Conservation (phyloP, 2,113 vertebrate genomes). For the Pelusios castaneus region DNA sequence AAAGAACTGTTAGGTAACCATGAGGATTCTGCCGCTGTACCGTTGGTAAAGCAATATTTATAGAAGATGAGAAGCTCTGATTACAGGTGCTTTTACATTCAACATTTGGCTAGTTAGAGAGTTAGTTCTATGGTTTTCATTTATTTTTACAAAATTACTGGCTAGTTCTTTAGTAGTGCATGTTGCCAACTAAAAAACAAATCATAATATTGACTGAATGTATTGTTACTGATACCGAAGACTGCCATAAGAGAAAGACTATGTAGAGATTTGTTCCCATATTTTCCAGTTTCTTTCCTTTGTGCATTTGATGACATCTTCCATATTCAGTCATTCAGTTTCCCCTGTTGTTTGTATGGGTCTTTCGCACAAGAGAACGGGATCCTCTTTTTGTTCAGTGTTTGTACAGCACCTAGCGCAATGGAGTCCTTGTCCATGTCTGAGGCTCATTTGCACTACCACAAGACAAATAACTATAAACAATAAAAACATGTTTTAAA, state of each 20-base stretch:
- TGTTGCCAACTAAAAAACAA: not conserved
- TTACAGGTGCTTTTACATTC: not conserved
- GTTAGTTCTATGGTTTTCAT: not conserved
- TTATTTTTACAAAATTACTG: not conserved
- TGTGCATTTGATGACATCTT: not conserved
- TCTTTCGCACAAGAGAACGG: not conserved
- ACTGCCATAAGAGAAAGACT: not conserved
- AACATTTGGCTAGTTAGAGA: not conserved
- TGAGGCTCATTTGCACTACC: not conserved
- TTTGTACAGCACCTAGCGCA: not conserved
- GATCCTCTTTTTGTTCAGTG: not conserved
- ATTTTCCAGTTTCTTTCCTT: not conserved
- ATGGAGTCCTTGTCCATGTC: not conserved
- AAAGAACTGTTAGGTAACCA: not conserved
- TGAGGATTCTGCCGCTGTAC: not conserved
- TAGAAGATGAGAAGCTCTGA: not conserved
- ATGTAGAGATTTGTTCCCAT: not conserved
- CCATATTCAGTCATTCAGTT: not conserved
- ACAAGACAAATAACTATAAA: not conserved
- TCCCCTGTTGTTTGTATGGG: not conserved
- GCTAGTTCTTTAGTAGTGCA: not conserved
- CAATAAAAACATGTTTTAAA: not conserved
- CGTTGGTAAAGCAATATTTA: not conserved
- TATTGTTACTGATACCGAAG: not conserved
- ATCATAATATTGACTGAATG: not conserved